Base-by-base conservation (phyloP, 1,140 invertebrate genomes). In the Drosophila navojoa region DNA sequence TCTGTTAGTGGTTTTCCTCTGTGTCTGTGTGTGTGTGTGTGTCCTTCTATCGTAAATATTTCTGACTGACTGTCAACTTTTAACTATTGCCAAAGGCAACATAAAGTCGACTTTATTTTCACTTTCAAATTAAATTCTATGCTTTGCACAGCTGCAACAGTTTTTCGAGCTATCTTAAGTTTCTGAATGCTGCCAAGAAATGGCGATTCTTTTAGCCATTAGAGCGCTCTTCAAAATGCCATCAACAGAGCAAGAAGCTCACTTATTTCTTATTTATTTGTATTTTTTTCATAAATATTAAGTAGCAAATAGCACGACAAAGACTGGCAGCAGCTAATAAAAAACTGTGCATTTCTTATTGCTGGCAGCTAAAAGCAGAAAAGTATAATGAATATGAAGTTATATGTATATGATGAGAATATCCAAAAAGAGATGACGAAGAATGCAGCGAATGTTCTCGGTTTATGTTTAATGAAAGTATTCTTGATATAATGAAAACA, bases 211-310 rank as follows among this genome's bases (percentile, higher is more conserved):
- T 81, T 75, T 62, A 77, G 77, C 77, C 86, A 85, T 86, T 81
- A 84, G 73, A 38, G 40, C 53, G 61, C 57, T 29, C 19, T 44
- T 62, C 58, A 85, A 76, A 79, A 79, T 73, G 76, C 67, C 54
- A 61, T n/a, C 70, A 42, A 62, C 74, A 71, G 81, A 81, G 80
- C 67, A 78, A 71, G 68, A 32, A 22, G 19, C 15, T 42, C 63
- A 80, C 58, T 61, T 66, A 79, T 64, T 71, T 68, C 52, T 69
- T 69, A 55, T 45, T 22, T 22, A 22, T 22, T 22, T 22, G 50
- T 49, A 53, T 77, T 81, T 32, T 32, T 6, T 32, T 80, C 78
- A 86, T 86, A 81, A 86, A 86, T 87, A 81, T 87, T 87, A 79
- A 71, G 77, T 63, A 57, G 78, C 63, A 86, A 86, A 85, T 78